These are phyloP conservation scores for Mesodorylaimus sp. DNA, from an alignment of 2,888 invertebrate species.

Conservation along the genomic window DNA sequence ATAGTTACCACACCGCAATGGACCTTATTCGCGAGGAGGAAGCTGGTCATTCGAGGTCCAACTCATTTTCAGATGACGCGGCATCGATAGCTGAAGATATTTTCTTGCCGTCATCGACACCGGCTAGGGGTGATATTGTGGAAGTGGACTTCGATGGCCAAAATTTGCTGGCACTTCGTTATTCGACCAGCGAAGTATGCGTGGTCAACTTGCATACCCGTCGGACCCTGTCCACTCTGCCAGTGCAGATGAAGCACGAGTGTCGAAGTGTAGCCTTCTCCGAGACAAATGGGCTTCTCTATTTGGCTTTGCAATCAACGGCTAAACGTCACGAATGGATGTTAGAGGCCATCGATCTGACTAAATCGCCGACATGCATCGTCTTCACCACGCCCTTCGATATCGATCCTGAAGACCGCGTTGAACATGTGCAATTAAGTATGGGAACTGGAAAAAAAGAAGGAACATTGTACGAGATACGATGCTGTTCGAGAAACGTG, in stretches of 20 bases:
- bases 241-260: background rate
- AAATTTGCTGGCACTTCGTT: background rate
- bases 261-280: background rate
- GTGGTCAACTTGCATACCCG: constrained; percentile 3
- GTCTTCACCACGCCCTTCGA: constrained; percentile 8
- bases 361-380: background rate
- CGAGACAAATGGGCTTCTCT: background rate
- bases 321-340: constrained; percentile 10
- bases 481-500: constrained; percentile 5
- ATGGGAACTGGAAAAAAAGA: background rate
- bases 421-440: background rate
- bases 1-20: too few relatives aligned
- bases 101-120: background rate
- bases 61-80: too few relatives aligned
- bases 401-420: constrained; percentile 11
- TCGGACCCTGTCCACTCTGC: too few relatives aligned
- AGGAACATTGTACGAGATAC: constrained; percentile 6
- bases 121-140: background rate
- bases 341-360: background rate
- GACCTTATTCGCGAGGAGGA: too few relatives aligned
- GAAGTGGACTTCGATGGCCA: background rate
- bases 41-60: too few relatives aligned
- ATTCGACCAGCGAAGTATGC: background rate
- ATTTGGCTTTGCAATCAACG: constrained; percentile 8
- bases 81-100: background rate